Percentiles rank a stretch among this genome's conserved stretches.
phyloP scores from a whole-genome alignment of 92 coral and sea anemone species.

The Isaurus tuberculatus region DNA sequence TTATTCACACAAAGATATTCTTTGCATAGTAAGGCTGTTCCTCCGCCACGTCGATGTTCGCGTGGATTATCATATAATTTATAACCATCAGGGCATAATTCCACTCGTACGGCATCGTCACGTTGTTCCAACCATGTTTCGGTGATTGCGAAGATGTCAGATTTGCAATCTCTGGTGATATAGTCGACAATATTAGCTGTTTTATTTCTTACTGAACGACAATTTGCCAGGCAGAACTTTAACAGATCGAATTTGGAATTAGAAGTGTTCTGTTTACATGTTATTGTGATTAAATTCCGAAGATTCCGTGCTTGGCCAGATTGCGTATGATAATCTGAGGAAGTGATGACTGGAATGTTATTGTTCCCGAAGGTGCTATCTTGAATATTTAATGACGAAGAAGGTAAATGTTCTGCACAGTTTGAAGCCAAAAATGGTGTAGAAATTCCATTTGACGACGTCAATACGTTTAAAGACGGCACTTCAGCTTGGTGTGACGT shows the following conservation, averaged over 20 bases:
- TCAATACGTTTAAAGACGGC: neutral
- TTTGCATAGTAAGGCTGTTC: conserved; percentile 52
- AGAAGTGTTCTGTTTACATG: conserved; percentile 20
- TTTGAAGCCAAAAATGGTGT: neutral
- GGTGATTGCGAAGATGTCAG: conserved; percentile 34
- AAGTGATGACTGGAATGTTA: conserved; percentile 46
- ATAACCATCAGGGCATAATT: conserved; percentile 60
- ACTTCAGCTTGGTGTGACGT: neutral
- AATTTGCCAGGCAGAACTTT: conserved; percentile 12
- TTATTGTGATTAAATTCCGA: conserved; percentile 37
- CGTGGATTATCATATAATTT: conserved; percentile 61
- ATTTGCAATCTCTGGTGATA: conserved; percentile 29
- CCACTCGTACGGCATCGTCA: conserved; percentile 62
- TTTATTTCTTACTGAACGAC: conserved; percentile 40
- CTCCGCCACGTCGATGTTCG: conserved; percentile 55
- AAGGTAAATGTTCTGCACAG: neutral
- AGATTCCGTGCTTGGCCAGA: conserved; percentile 26
- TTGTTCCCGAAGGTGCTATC: neutral
- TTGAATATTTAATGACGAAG: neutral
- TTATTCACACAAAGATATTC: conserved; percentile 48
- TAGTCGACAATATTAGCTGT: conserved; percentile 38
- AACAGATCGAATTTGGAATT: conserved; percentile 10
- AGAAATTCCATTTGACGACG: conserved; percentile 36
- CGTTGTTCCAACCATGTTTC: conserved; percentile 54
- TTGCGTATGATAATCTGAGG: conserved; percentile 22